Base-by-base conservation (phyloP, 2,888 invertebrate genomes). In the Eucera pruinosa region DNA sequence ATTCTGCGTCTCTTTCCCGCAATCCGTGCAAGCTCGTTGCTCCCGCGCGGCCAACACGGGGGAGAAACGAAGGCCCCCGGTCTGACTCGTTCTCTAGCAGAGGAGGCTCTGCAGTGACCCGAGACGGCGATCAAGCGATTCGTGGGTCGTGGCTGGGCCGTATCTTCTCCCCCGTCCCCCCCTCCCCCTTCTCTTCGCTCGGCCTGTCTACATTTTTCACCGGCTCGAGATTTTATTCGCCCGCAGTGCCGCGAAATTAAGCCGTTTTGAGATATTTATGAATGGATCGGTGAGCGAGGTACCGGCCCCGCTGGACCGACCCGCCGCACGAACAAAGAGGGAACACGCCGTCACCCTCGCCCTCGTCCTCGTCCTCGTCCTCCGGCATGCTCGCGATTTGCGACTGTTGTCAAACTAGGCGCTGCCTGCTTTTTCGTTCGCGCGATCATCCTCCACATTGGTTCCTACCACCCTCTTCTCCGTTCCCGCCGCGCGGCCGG, bases 221-320 rank as follows among this genome's bases (percentile, higher is more conserved):
- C 86, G 87, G 86, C 88, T 86, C 86, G 89, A 88, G 89, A 91
- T 91, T 91, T 91, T 90, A 91, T 91, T 91, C 86, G 86, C 84
- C 86, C 85, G 84, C 87, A 85, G 87, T 87, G 88, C 86, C 85
- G 88, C 91, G 89, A 90, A 92, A 92, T 92, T 92, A 91, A 92
- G 92, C 91, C 90, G 91, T 92, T 92, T 90, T 91, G 89, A 91
- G 89, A 92, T 92, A 92, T 92, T 92, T 92, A 92, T 91, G 92
- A 90, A 91, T 89, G 91, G 86, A 90, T 91, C 89, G 87, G 30
- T 30, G 30, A 30, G 30, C 30, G 83, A n/a, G 36, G 36, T 15
- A 55, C 43, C 81, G 83, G 70, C 62, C 81, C 72, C 67, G 77
- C 4, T 33, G 33, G 33, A 33, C n/a, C n/a, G 83, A 80, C 78